phyloP scores from a whole-genome alignment of 2,888 invertebrate genomes.

The Choreutis nemorana region DNA sequence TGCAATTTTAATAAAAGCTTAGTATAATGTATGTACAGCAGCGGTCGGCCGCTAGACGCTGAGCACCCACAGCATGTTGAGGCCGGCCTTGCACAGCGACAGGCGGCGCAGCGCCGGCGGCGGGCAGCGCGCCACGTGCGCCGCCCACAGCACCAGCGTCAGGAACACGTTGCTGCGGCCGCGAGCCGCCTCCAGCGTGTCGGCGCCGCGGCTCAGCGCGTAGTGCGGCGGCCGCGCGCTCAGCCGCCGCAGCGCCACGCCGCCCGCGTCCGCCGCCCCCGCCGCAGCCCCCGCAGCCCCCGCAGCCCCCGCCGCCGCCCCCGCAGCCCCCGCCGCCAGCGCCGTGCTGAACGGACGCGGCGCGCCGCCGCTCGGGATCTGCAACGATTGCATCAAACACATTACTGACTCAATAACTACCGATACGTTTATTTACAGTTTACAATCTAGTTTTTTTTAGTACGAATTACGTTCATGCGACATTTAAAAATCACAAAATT shows the following conservation, averaged over 20 bases:
- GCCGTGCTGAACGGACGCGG: slow-evolving; percentile 31
- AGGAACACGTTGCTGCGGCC: slow-evolving; percentile 91
- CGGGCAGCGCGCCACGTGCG: slow-evolving; percentile 70
- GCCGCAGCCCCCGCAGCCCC: slow-evolving; percentile 55
- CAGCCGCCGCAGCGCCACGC: slow-evolving; percentile 68
- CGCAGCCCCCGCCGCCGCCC: slow-evolving; percentile 29
- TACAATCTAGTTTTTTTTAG: no score
- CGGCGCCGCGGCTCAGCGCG: slow-evolving; percentile 68
- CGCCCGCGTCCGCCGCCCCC: slow-evolving; percentile 47
- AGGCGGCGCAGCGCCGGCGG: slow-evolving; percentile 49
- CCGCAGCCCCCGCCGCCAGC: slow-evolving; percentile 53
- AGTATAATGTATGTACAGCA: slow-evolving; percentile 13
- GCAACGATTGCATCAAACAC: slow-evolving; percentile 28
- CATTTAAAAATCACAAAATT: no score
- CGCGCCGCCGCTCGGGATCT: slow-evolving; percentile 66
- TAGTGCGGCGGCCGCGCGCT: slow-evolving; percentile 72
- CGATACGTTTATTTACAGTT: no score
- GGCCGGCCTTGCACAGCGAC: slow-evolving; percentile 46
- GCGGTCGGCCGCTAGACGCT: no score
- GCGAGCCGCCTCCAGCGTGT: slow-evolving; percentile 17
- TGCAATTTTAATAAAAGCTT: neutral
- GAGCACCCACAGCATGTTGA: slow-evolving; percentile 86
- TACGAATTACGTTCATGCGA: no score
- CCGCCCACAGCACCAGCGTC: slow-evolving; percentile 81
- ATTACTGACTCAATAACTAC: slow-evolving; percentile 6